Conservation (phyloP, 2,888 invertebrate species). For the Scaptomyza polygonia region DNA sequence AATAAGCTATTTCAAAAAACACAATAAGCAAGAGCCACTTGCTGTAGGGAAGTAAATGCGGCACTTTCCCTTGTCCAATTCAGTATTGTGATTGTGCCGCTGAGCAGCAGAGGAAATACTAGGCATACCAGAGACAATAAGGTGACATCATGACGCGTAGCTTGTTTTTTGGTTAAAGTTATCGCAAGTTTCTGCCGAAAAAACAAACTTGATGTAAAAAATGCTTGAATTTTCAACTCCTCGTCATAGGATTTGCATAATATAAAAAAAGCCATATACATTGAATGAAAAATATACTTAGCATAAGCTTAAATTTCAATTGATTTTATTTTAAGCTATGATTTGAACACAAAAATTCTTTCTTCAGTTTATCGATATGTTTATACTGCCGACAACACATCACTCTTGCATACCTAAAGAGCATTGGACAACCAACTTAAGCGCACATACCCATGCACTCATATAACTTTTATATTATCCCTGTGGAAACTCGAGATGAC, state of each 20-base stretch:
- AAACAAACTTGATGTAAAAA: neutral
- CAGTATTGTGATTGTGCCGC: conserved; percentile 25
- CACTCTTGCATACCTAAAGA: conserved; percentile 25
- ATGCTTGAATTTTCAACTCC: neutral
- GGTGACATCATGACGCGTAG: conserved; percentile 31
- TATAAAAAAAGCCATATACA: neutral
- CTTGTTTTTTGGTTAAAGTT: neutral
- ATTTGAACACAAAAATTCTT: neutral
- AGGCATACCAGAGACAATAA: conserved; percentile 14
- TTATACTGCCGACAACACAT: conserved; percentile 5
- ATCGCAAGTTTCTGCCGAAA: neutral
- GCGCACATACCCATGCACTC: neutral
- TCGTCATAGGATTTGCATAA: neutral
- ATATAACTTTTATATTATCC: conserved; percentile 31
- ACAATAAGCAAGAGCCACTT: conserved; percentile 53
- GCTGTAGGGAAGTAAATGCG: too few relatives aligned
- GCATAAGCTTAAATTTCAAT: neutral
- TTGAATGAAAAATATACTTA: too few relatives aligned
- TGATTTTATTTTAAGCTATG: neutral
- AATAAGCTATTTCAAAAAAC: conserved; percentile 55
- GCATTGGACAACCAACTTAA: neutral
- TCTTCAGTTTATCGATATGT: neutral
- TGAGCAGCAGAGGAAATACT: conserved; percentile 4
- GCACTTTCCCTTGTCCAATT: conserved; percentile 16
- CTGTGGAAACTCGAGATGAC: conserved; percentile 55